Evolutionary conservation across 2,888 invertebrate genomes (phyloP).

Genomic region (Opisthograptis luteolata): DNA sequence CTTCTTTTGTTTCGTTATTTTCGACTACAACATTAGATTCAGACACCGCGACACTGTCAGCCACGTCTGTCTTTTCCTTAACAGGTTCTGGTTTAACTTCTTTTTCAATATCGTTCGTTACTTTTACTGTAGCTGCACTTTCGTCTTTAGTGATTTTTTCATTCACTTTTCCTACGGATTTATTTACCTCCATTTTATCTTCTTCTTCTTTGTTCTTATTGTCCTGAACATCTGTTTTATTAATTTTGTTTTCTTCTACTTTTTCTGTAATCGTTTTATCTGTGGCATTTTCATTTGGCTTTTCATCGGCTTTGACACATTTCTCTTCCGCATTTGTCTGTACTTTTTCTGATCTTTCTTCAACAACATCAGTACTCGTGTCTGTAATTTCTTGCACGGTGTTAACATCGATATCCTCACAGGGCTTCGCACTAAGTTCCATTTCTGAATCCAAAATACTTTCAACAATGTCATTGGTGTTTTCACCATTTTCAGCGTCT

Average conservation of each 20-base stretch:
- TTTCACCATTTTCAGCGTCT: constrained; percentile 67
- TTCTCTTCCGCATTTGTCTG: neutral
- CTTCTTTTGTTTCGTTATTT: constrained; percentile 1
- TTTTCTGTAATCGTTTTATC: constrained; percentile 38
- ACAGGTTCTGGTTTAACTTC: neutral
- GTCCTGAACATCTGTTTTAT: constrained; percentile 4
- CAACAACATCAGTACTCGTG: constrained; percentile 35
- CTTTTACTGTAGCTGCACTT: constrained; percentile 2
- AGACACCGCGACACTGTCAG: neutral
- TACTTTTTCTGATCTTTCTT: constrained; percentile 25
- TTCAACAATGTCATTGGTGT: constrained; percentile 69
- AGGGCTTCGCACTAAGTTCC: constrained; percentile 66
- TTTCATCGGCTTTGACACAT: constrained; percentile 25
- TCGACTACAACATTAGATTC: neutral
- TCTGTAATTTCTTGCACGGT: constrained; percentile 48
- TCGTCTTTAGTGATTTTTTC: neutral
- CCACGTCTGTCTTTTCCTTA: neutral
- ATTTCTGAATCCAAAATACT: constrained; percentile 71
- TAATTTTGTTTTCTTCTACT: constrained; percentile 36
- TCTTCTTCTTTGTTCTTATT: constrained; percentile 1
- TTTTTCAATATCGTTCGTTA: constrained; percentile 7
- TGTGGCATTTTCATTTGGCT: constrained; percentile 8
- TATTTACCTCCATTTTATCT: neutral
- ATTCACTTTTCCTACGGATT: neutral
- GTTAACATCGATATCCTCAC: constrained; percentile 52